phyloP scores from a whole-genome alignment of 2,888 invertebrate species.

The Oscheius sp. region DNA sequence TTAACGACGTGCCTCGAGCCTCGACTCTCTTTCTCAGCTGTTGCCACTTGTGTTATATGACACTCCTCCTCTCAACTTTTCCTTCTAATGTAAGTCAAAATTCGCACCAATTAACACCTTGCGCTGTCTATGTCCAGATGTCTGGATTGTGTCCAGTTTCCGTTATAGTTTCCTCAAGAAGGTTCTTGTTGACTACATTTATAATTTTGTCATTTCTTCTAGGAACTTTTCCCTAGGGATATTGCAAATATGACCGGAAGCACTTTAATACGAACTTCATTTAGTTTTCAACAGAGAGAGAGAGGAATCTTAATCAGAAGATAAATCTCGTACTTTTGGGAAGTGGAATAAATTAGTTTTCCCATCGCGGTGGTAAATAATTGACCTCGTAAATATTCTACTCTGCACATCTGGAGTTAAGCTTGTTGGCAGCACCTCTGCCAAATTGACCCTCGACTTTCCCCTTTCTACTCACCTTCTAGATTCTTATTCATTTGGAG shows the following conservation, averaged over 20 bases:
- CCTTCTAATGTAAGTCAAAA: conserved; percentile 12
- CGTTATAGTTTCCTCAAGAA: no score
- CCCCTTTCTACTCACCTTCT: neutral
- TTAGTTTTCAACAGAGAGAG: neutral
- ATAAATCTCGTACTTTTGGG: no score
- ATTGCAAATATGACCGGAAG: no score
- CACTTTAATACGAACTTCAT: neutral
- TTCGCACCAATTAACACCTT: conserved; percentile 10
- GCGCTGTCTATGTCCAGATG: no score
- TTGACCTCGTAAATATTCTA: conserved; percentile 6
- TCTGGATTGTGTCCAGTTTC: no score
- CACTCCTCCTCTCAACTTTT: neutral
- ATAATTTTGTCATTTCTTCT: neutral
- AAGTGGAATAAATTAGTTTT: no score
- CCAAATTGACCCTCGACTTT: neutral
- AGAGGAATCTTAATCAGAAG: no score
- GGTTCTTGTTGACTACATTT: no score
- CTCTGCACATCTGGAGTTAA: conserved; percentile 5
- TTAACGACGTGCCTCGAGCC: conserved; percentile 1
- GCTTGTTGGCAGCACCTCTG: neutral
- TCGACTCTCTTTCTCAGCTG: neutral
- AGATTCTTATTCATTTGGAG: neutral
- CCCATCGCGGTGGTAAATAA: conserved; percentile 4
- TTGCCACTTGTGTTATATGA: conserved; percentile 1
- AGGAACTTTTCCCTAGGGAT: neutral